phyloP scores from a whole-genome alignment of 2,113 vertebrate species.

The Oxyura jamaicensis region DNA sequence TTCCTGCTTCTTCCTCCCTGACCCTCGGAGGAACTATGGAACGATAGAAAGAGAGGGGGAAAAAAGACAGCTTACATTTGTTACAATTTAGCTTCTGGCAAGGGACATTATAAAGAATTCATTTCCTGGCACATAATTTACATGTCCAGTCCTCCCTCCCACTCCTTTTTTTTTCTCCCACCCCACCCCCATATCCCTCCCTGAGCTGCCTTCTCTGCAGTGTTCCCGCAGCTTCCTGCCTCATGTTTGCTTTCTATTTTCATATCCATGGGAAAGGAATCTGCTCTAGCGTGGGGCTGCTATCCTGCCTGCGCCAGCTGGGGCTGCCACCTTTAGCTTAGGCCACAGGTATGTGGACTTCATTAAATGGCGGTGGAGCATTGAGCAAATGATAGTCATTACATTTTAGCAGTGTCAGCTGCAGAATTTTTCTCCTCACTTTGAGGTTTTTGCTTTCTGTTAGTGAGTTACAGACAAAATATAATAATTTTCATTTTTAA shows the following conservation, averaged over 20 bases:
- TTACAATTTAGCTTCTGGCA: conserved; percentile 76
- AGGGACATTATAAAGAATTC: conserved; percentile 74
- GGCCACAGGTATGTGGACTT: conserved; percentile 24
- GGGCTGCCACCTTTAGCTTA: background rate
- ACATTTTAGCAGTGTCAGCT: conserved; percentile 20
- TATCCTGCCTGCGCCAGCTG: background rate
- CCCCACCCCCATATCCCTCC: conserved; percentile 42
- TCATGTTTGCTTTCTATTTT: conserved; percentile 79
- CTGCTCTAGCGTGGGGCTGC: background rate
- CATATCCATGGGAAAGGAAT: conserved; percentile 81
- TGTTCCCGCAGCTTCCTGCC: conserved; percentile 69
- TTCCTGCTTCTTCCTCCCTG: conserved; percentile 54
- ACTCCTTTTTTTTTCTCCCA: conserved; percentile 52
- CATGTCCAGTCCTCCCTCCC: conserved; percentile 65
- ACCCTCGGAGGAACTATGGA: conserved; percentile 30
- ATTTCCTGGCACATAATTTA: conserved; percentile 82
- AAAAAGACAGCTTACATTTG: conserved; percentile 40
- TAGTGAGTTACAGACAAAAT: conserved; percentile 16
- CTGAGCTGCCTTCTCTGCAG: conserved; percentile 41
- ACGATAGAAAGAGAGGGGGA: background rate
- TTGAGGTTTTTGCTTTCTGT: background rate
- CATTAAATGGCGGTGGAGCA: conserved; percentile 26
- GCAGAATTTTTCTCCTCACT: conserved; percentile 3
- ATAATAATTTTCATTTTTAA: conserved; percentile 55
- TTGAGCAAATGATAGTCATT: conserved; percentile 15